These are phyloP conservation scores for Timema cristinae DNA, from an alignment of 2,888 invertebrate species.

Conservation along the genomic window DNA sequence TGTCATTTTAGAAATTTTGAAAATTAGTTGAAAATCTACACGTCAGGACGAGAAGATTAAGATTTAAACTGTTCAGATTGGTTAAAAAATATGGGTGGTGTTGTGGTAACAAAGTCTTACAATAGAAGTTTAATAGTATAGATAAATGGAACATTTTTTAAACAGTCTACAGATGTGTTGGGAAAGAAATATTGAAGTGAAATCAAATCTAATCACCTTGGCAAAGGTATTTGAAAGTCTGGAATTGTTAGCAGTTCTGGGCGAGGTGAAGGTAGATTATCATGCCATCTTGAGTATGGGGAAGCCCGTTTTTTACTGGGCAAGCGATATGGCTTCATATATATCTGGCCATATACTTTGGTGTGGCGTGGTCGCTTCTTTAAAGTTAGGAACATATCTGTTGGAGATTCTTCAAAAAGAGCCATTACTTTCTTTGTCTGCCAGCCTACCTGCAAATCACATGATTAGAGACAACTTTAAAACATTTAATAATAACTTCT, in stretches of 20 bases:
- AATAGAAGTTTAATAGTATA: too few relatives aligned
- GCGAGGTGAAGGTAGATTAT: slow-evolving; percentile 63
- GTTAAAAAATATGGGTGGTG: too few relatives aligned
- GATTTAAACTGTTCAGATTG: too few relatives aligned
- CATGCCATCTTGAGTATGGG: slow-evolving; percentile 62
- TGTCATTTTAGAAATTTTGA: too few relatives aligned
- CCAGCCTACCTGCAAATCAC: slow-evolving; percentile 66
- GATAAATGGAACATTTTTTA: too few relatives aligned
- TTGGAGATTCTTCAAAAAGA: slow-evolving; percentile 68
- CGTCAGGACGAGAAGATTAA: too few relatives aligned
- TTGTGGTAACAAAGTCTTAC: too few relatives aligned
- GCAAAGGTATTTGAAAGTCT: slow-evolving; percentile 55
- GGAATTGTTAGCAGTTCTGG: slow-evolving; percentile 58
- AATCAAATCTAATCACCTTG: slow-evolving; percentile 45
- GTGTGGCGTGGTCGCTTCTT: slow-evolving; percentile 81
- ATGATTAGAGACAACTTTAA: neutral
- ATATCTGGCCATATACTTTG: slow-evolving; percentile 71
- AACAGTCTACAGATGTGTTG: too few relatives aligned
- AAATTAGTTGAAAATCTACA: too few relatives aligned
- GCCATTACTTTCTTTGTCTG: slow-evolving; percentile 71
- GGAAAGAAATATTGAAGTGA: too few relatives aligned
- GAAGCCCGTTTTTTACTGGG: slow-evolving; percentile 66
- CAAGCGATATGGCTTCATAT: slow-evolving; percentile 66
- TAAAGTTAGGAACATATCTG: slow-evolving; percentile 75
- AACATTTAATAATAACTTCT: too few relatives aligned